A percentile compares a stretch with the other conserved stretches of the same genome.
Evolutionary conservation across 1,140 invertebrate species (phyloP).

Genomic region (Batillaria attramentaria): DNA sequence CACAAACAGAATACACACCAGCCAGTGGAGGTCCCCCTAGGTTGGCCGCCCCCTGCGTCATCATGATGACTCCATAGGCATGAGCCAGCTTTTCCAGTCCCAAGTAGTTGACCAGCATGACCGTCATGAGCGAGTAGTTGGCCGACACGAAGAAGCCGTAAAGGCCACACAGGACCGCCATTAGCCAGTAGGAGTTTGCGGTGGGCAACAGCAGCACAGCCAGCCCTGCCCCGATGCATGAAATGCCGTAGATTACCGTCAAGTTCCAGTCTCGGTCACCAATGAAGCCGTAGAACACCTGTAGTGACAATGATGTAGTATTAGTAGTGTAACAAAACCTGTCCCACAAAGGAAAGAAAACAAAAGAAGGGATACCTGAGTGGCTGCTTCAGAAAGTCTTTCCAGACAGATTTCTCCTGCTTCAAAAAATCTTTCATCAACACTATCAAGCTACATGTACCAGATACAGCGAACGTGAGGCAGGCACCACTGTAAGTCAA

Average conservation of each 20-base stretch:
- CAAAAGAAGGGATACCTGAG: too few relatives aligned
- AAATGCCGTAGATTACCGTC: constrained; percentile 61
- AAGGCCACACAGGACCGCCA: constrained; percentile 49
- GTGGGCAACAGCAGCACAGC: constrained; percentile 56
- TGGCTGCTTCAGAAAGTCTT: too few relatives aligned
- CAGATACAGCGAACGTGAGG: too few relatives aligned
- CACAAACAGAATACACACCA: constrained; percentile 57
- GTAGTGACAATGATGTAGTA: too few relatives aligned
- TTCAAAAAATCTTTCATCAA: too few relatives aligned
- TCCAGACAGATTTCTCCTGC: too few relatives aligned
- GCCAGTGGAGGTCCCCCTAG: constrained; percentile 67
- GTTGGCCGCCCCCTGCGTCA: constrained; percentile 69
- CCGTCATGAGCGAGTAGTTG: constrained; percentile 67
- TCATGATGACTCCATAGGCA: constrained; percentile 69
- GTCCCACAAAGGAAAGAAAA: too few relatives aligned
- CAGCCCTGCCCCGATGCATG: constrained; percentile 54
- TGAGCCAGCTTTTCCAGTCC: constrained; percentile 69
- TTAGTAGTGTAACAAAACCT: too few relatives aligned
- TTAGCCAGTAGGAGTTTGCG: constrained; percentile 48
- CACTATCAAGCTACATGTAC: too few relatives aligned
- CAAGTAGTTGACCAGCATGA: constrained; percentile 67
- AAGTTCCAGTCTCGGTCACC: constrained; percentile 79
- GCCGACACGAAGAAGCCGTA: constrained; percentile 68
- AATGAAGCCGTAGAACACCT: constrained; percentile 89
- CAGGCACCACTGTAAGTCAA: too few relatives aligned